Conservation (phyloP, 1,140 invertebrate genomes). For the Zaprionus ghesquierei region DNA sequence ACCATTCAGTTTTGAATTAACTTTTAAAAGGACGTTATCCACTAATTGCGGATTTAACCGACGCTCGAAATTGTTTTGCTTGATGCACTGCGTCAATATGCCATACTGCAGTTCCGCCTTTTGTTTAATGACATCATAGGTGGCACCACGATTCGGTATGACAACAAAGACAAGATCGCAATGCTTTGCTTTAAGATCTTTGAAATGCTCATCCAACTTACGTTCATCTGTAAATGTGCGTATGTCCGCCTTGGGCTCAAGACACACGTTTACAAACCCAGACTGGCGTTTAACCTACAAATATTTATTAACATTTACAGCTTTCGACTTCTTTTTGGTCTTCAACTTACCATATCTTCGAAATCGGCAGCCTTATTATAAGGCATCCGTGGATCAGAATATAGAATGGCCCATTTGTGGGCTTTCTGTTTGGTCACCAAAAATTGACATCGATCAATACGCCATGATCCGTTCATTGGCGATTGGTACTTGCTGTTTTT, state of each 20-base stretch:
- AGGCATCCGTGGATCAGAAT: conserved; percentile 4
- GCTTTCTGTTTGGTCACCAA: conserved; percentile 25
- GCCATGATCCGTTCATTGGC: conserved; percentile 58
- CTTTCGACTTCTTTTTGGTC: too few species aligned
- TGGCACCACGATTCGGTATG: conserved; percentile 83
- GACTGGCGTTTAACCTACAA: conserved; percentile 1
- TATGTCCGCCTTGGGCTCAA: conserved; percentile 37
- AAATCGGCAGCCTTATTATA: conserved; percentile 28
- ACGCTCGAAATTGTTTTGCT: conserved; percentile 84
- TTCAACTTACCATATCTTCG: conserved; percentile 7
- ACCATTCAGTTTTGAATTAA: conserved; percentile 92
- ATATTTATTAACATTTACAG: neutral
- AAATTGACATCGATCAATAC: conserved; percentile 44
- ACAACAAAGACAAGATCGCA: conserved; percentile 83
- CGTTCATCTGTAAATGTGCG: conserved; percentile 30
- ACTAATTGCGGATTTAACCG: conserved; percentile 81
- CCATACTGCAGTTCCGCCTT: conserved; percentile 89
- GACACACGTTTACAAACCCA: conserved; percentile 15
- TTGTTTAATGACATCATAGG: conserved; percentile 87
- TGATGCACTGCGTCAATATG: conserved; percentile 92
- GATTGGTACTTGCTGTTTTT: conserved; percentile 26
- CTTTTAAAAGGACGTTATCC: conserved; percentile 92
- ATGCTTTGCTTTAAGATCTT: conserved; percentile 41
- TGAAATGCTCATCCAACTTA: conserved; percentile 39
- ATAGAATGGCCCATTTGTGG: conserved; percentile 69